Percentiles rank a stretch among this genome's conserved stretches.
Conservation (phyloP, 2,888 invertebrate species). For the Pterostichus madidus region DNA sequence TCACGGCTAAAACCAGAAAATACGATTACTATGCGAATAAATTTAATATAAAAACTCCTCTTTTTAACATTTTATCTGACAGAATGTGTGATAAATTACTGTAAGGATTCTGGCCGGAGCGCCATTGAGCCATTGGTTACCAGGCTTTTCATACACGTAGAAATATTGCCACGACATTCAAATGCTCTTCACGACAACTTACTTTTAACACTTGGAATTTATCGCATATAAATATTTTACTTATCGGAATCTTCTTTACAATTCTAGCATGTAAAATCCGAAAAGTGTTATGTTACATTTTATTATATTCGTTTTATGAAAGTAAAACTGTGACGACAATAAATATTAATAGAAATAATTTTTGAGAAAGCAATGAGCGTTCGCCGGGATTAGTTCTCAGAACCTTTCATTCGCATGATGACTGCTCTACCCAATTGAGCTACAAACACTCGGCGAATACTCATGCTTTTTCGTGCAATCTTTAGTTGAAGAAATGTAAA, state of each 20-base stretch:
- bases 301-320: too few species aligned
- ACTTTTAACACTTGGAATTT: constrained; percentile 18
- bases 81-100: constrained; percentile 64
- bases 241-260: background rate
- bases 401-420: too few species aligned
- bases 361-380: too few species aligned
- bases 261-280: too few species aligned
- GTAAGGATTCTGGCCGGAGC: constrained; percentile 36
- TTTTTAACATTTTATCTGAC: constrained; percentile 64
- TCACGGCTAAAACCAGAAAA: constrained; percentile 60
- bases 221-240: constrained; percentile 29
- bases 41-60: constrained; percentile 65
- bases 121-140: constrained; percentile 43
- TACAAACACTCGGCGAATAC: too few species aligned
- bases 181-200: constrained; percentile 32
- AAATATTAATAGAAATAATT: too few species aligned
- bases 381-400: too few species aligned
- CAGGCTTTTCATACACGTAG: constrained; percentile 8
- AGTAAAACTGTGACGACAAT: too few species aligned
- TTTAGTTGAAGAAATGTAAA: too few species aligned
- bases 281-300: too few species aligned
- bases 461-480: too few species aligned
- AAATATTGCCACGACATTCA: constrained; percentile 35
- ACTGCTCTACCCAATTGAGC: too few species aligned
- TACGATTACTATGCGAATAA: constrained; percentile 66